phyloP scores from a whole-genome alignment of 2,888 invertebrate species.

The Apodemia zela region DNA sequence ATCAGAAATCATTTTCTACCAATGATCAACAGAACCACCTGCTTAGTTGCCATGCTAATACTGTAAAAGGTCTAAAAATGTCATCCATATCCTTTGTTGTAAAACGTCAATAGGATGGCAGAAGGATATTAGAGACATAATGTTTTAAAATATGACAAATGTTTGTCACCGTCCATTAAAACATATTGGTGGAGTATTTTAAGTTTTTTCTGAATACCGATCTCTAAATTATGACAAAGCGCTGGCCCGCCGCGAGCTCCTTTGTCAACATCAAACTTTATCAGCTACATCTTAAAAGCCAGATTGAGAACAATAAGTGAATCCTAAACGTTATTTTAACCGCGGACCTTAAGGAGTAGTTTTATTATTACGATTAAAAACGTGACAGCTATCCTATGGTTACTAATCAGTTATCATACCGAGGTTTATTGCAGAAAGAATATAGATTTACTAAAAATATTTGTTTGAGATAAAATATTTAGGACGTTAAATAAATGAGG shows the following conservation, averaged over 20 bases:
- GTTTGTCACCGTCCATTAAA: not conserved
- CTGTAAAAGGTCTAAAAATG: not conserved
- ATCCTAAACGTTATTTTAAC: conserved; percentile 72
- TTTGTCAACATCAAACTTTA: conserved; percentile 74
- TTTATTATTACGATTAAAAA: conserved; percentile 25
- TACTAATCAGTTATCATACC: not conserved
- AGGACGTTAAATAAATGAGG: no score
- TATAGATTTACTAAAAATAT: no score
- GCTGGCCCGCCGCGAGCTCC: conserved; percentile 53
- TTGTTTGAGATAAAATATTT: no score
- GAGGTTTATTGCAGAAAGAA: no score
- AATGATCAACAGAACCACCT: not conserved
- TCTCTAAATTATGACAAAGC: conserved; percentile 61
- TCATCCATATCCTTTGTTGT: not conserved
- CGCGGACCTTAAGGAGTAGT: conserved; percentile 43
- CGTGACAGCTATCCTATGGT: not conserved
- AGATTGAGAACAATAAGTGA: conserved; percentile 71
- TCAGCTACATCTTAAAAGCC: conserved; percentile 71
- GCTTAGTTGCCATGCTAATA: not conserved
- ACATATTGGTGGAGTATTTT: conserved; percentile 6
- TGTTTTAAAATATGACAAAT: conserved; percentile 5
- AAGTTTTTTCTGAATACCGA: conserved; percentile 34
- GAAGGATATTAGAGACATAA: conserved; percentile 4
- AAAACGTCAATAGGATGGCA: conserved; percentile 5
- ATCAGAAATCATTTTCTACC: not conserved